These are phyloP conservation scores for Phortica magna DNA, from an alignment of 2,888 invertebrate genomes.

Conservation along the genomic window DNA sequence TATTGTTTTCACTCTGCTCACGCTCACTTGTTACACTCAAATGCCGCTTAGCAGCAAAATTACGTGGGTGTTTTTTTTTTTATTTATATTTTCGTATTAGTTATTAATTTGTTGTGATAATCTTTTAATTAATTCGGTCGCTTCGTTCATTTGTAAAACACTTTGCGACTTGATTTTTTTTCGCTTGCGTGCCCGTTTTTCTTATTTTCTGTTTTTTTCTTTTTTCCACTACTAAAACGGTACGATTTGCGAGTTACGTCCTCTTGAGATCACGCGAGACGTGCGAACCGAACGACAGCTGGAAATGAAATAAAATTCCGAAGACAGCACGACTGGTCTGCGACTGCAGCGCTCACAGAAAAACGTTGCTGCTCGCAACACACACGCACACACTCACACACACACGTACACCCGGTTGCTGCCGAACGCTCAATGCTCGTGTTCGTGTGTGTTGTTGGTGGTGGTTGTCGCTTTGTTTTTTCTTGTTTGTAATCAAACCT, in stretches of 20 bases:
- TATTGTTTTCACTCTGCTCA: constrained; percentile 11
- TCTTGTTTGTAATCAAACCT: constrained; percentile 58
- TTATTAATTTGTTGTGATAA: constrained; percentile 72
- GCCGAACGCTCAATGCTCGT: not conserved
- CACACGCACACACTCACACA: constrained; percentile 39
- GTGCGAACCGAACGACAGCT: not conserved
- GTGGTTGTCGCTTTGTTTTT: constrained; percentile 28
- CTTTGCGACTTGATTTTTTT: constrained; percentile 30
- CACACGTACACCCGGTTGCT: not conserved
- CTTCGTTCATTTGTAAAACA: constrained; percentile 48
- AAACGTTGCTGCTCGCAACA: constrained; percentile 47
- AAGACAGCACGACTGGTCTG: constrained; percentile 76
- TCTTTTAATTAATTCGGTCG: constrained; percentile 69
- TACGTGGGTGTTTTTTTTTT: constrained; percentile 25
- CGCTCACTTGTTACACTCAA: not conserved
- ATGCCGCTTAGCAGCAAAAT: not conserved
- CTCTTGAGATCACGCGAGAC: constrained; percentile 74
- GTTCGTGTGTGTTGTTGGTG: constrained; percentile 14
- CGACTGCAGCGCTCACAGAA: constrained; percentile 74
- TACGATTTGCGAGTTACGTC: constrained; percentile 73
- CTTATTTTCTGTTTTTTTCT: constrained; percentile 5
- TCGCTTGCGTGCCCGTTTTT: constrained; percentile 4
- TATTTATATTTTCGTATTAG: constrained; percentile 51
- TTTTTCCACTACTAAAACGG: constrained; percentile 36
- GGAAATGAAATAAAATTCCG: not conserved